Conservation (phyloP, 2,888 invertebrate species). For the Oscheius sp. region DNA sequence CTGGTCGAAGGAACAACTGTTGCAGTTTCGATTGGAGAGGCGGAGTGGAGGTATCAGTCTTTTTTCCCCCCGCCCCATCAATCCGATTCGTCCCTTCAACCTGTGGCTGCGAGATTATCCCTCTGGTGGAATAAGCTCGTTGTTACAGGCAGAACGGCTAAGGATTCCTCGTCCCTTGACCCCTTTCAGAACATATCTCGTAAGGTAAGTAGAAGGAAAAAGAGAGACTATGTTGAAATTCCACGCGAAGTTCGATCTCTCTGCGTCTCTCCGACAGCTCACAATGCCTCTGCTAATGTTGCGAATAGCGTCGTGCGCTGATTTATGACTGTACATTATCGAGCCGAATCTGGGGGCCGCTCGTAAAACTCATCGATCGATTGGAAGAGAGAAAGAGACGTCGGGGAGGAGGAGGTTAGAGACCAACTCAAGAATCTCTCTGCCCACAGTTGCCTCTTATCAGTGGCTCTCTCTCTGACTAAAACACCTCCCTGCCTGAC, state of each 20-base stretch:
- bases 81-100: conserved; percentile 3
- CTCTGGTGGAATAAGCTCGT: conserved; percentile 32
- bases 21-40: not conserved
- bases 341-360: conserved; percentile 29
- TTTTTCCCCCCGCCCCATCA: not conserved
- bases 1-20: too few species aligned
- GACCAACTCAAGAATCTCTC: not conserved
- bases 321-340: conserved; percentile 36
- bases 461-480: not conserved
- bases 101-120: conserved; percentile 32
- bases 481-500: too few species aligned
- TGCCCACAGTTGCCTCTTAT: not conserved
- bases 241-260: too few species aligned
- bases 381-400: conserved; percentile 4
- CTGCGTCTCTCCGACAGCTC: conserved; percentile 20
- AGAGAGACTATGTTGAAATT: too few species aligned
- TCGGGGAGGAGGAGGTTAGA: not conserved
- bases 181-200: too few species aligned
- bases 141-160: conserved; percentile 31
- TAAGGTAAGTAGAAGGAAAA: too few species aligned
- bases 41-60: not conserved
- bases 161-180: not conserved
- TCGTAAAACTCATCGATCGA: conserved; percentile 30
- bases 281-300: conserved; percentile 27
- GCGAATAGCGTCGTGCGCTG: conserved; percentile 33